A percentile compares a stretch with the other conserved stretches of the same genome.
Evolutionary conservation across 2,888 invertebrate species (phyloP).

Genomic region (Iselma pallidipennis): DNA sequence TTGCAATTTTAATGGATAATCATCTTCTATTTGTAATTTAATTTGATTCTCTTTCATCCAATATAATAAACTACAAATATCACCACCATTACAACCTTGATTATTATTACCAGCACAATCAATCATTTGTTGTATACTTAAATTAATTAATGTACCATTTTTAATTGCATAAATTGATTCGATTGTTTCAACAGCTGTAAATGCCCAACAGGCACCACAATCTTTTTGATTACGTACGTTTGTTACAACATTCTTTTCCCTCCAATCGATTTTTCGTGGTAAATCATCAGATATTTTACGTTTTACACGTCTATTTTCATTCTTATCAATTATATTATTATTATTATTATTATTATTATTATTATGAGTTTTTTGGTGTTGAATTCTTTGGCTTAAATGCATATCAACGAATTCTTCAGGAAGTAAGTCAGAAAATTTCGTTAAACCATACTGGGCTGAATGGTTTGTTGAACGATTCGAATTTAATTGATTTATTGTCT

Average conservation of each 20-base stretch:
- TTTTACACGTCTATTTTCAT: neutral
- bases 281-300: slow-evolving; percentile 19
- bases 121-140: slow-evolving; percentile 81
- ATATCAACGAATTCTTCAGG: slow-evolving; percentile 60
- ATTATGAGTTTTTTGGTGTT: slow-evolving; percentile 1
- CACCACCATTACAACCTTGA: slow-evolving; percentile 79
- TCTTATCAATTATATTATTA: neutral
- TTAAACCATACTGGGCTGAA: slow-evolving; percentile 63
- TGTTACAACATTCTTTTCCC: slow-evolving; percentile 67
- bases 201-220: slow-evolving; percentile 89
- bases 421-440: slow-evolving; percentile 65
- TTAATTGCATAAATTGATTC: slow-evolving; percentile 78
- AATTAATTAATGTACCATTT: slow-evolving; percentile 61
- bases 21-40: slow-evolving; percentile 60
- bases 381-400: slow-evolving; percentile 19
- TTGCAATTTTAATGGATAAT: slow-evolving; percentile 67
- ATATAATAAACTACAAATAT: slow-evolving; percentile 75
- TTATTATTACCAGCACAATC: slow-evolving; percentile 78
- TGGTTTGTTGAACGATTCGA: slow-evolving; percentile 47
- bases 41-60: slow-evolving; percentile 68
- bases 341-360: neutral
- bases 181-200: slow-evolving; percentile 73
- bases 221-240: slow-evolving; percentile 71
- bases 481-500: slow-evolving; percentile 58
- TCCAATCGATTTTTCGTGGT: slow-evolving; percentile 51